These are phyloP conservation scores for Esox niger DNA, from an alignment of 2,113 vertebrate genomes.

Conservation along the genomic window DNA sequence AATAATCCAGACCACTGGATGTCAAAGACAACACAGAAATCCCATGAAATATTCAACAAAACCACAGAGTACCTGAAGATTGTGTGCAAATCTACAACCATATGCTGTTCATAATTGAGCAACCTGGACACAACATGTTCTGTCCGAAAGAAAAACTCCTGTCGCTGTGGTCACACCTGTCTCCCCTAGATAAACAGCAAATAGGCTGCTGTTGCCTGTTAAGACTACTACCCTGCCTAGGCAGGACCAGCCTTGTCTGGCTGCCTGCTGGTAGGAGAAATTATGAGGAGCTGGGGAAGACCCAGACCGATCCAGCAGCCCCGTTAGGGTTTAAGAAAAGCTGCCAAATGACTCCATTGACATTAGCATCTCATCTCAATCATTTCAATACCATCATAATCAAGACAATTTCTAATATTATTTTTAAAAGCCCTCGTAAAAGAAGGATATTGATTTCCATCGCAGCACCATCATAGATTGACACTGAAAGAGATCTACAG, in stretches of 20 bases:
- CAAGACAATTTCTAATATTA: slow-evolving; percentile 65
- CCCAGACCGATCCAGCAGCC: slow-evolving; percentile 33
- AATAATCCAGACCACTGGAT: neutral
- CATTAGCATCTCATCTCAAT: slow-evolving; percentile 69
- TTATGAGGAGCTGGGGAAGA: slow-evolving; percentile 38
- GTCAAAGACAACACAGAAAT: too few relatives aligned
- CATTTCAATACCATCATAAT: slow-evolving; percentile 70
- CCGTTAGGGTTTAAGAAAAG: slow-evolving; percentile 65
- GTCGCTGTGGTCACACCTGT: neutral
- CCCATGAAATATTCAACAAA: neutral
- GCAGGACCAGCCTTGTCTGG: slow-evolving; percentile 38
- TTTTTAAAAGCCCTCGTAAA: slow-evolving; percentile 64
- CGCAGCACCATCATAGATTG: slow-evolving; percentile 55
- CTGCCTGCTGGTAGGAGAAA: slow-evolving; percentile 50
- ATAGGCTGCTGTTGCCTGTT: slow-evolving; percentile 33
- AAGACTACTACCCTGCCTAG: slow-evolving; percentile 26
- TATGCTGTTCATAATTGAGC: neutral
- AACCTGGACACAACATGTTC: neutral
- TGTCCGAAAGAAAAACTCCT: slow-evolving; percentile 14
- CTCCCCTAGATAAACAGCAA: slow-evolving; percentile 4
- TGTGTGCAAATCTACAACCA: neutral
- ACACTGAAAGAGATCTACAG: too few relatives aligned
- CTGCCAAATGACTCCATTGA: slow-evolving; percentile 66
- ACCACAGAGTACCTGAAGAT: neutral
- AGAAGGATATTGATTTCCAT: slow-evolving; percentile 63